Evolutionary conservation across 2,113 vertebrate genomes (phyloP), one percentile per base, ranked within the genome.

Genomic region (Phyllostomus hastatus): DNA sequence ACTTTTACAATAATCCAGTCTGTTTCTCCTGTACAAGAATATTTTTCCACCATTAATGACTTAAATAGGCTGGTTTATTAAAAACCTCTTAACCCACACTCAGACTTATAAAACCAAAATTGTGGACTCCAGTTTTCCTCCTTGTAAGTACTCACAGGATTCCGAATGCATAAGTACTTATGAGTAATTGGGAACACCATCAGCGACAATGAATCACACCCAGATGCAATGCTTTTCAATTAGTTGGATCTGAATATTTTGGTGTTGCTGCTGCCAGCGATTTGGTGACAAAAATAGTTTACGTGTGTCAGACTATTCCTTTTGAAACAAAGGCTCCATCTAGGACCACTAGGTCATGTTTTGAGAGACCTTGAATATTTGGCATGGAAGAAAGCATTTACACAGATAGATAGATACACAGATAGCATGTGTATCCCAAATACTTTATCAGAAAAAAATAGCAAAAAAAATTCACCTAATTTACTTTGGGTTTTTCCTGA

Each of bases 221-320:
- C 78, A 85, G 54, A 73, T 72, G 69, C 83, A 22, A 1, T n/a
- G 92, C 67, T 83, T 97, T 90, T 79, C 85, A 86, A 83, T 92
- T 80, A 86, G 88, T 54, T 48, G 57, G 73, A 69, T 81, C 72
- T 0, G 0, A 75, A 82, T 85, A 75, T 97, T 67, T 79, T 17
- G 9, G 85, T 64, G 14, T 81, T 79, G 10, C 69, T 54, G 22
- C 54, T 93, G 66, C 52, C 22, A 76, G 91, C 41, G 43, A 80
- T 84, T 91, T 95, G 24, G 10, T 38, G 69, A 83, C 48, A 80
- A 81, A 94, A 66, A 41, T 64, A 33, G n/a, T 97, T 83, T 66
- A 80, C 2, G 0, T 43, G 33, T 17, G 17, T 57, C 66, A 86
- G 54, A 83, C 20, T 82, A 82, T 92, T 41, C 19, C 64, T 81